Base-by-base conservation (phyloP, 1,140 invertebrate species). In the Eupeodes corollae region DNA sequence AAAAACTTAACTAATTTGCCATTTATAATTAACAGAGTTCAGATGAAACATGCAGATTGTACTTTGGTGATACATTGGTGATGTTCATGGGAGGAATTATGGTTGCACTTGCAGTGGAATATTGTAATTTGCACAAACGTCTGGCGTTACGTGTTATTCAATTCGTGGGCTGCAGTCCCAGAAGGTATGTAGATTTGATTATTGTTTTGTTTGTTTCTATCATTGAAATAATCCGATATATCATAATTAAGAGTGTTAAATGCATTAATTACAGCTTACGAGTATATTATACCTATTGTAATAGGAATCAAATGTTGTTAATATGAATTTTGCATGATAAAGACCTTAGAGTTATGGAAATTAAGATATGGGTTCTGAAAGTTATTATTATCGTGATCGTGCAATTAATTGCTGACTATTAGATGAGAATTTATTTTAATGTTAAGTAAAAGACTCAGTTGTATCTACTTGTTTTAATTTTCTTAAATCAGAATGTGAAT, bases 21-120 rank as follows among this genome's bases (percentile, higher is more conserved):
- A 5, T 26, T 26, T 8, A 5, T 3, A 26, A 26, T 26, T 26
- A 5, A 26, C 44, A 77, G 61, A 67, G 72, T 52, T 82, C 81
- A 0, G 71, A 76, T 45, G 65, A 74, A 38, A 81, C 80, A 0
- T 83, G 80, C 46, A 67, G 73, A 3, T 76, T 82, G 37, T 89
- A 89, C 56, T 79, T 89, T 68, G 88, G 86, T 70, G 86, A 91
- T 53, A 88, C 86, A 0, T 88, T 88, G 58, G 86, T 92, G 75
- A 83, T 93, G 73, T 93, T 86, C 58, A 75, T 86, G 63, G 83
- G 82, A 11, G 83, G 83, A 16, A 61, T 94, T 44, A 79, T 91
- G 54, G 80, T 92, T 26, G 90, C 91, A 1, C 75, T 89, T 8
- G 85, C 86, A 0, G 82, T 93, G 2, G 88, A 94, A 70, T 80